Percentiles rank a stretch among this genome's conserved stretches.
Conservation (phyloP, 35 echinoderm and acorn worm genomes). For the Lytechinus pictus region DNA sequence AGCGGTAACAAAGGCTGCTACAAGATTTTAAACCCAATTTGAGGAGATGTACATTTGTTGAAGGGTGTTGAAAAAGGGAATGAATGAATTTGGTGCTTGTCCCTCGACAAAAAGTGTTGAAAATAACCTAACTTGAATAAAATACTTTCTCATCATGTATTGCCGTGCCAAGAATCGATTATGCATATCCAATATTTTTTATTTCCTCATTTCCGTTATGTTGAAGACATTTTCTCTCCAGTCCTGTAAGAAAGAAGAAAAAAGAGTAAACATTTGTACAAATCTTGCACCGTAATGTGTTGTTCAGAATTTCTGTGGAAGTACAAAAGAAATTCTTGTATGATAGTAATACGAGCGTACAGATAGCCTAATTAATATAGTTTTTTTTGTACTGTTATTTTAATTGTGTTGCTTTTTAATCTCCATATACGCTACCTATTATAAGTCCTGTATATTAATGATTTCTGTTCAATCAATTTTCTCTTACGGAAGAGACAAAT, state of each 20-base stretch:
- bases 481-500: not conserved
- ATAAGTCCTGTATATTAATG: not conserved
- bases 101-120: not conserved
- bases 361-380: slow-evolving; percentile 37
- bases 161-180: not conserved
- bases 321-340: not conserved
- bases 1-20: not conserved
- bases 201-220: not conserved
- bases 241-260: slow-evolving; percentile 7
- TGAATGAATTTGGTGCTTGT: not conserved
- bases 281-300: slow-evolving; percentile 8
- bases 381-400: not conserved
- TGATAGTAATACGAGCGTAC: not conserved
- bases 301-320: not conserved
- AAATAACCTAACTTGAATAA: not conserved
- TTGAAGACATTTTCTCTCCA: not conserved
- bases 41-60: not conserved
- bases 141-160: not conserved
- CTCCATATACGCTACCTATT: slow-evolving; percentile 25
- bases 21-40: not conserved
- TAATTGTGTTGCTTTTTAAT: slow-evolving; percentile 37
- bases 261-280: slow-evolving; percentile 21
- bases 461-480: slow-evolving; percentile 23
- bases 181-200: not conserved
- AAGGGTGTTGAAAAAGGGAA: not conserved